Evolutionary conservation across 30 jellyfish, hydroid and myxozoan genomes (phyloP), one percentile per base, ranked within the genome.

Genomic region (Aurelia coerulea): DNA sequence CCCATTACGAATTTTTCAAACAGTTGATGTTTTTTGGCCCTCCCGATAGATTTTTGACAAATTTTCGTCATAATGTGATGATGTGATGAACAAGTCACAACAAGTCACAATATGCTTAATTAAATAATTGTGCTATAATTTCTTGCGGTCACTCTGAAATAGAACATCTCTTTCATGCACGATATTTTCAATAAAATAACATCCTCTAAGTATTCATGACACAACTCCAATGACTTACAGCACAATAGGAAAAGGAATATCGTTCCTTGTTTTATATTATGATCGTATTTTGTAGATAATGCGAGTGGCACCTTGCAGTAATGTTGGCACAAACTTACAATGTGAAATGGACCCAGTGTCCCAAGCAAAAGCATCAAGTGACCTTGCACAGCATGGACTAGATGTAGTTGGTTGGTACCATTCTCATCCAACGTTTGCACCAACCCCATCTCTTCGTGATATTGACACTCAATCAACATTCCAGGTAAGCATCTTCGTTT

Each of bases 321-420:
- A 90, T 59, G 93, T 90, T 81, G 97, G 97, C 62, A 79, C 97
- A 7, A 88, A 82, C 46, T 58, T 90, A 32, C 97, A 90, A 74
- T 90, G 97, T 70, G 97, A 90, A 68, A 90, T 90, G 97, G 97
- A 90, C 64, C 92, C 97, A 10, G 97, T 90, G 71, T 73, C 94
- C 34, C 97, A 90, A 63, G 91, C 97, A 0, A 75, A 82, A 65
- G 97, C 93, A 67, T 78, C 84, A 5, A 75, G 88, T 56, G 90
- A 81, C 54, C 87, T 90, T 74, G 88, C 90, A n/a, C 93, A 81
- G 68, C 85, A 90, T 65, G 97, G 97, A 12, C 62, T 81, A 37
- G 91, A 82, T 51, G 90, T 90, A 5, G 97, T 90, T 7, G 97
- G 92, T 33, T 90, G 97, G 97, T 90, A 90, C 80, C 97, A 90